Percentiles rank a stretch among this genome's conserved stretches.
Conservation (phyloP, 92 coral and sea anemone species). For the Zoanthus sansibaricus region DNA sequence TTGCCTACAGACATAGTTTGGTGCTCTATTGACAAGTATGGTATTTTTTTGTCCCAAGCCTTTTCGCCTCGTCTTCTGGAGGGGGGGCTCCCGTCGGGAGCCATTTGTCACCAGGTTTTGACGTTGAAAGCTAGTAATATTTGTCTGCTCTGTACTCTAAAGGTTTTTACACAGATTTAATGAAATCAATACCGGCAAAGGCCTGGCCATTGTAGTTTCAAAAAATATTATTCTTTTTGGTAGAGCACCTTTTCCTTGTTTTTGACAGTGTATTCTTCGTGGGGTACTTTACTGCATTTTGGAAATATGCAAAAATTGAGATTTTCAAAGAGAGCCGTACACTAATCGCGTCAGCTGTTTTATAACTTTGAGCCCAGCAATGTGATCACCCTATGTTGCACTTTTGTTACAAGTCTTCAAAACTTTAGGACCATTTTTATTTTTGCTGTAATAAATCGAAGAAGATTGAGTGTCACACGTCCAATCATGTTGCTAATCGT, state of each 20-base stretch:
- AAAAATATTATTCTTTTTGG: conserved; percentile 19
- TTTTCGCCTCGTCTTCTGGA: too few species aligned
- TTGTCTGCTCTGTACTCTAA: too few species aligned
- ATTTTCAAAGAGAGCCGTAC: conserved; percentile 23
- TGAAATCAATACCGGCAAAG: too few species aligned
- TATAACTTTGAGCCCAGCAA: conserved; percentile 36
- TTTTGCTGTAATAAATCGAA: conserved; percentile 35
- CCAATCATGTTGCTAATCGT: not conserved
- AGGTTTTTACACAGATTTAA: too few species aligned
- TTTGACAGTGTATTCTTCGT: conserved; percentile 32
- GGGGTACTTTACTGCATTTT: conserved; percentile 32
- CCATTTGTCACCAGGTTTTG: too few species aligned
- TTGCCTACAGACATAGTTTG: too few species aligned
- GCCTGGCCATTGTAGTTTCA: conserved; percentile 9
- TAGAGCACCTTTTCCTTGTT: conserved; percentile 27
- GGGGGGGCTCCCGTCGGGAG: too few species aligned
- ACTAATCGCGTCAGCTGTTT: conserved; percentile 36
- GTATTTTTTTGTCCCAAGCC: too few species aligned
- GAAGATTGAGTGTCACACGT: conserved; percentile 25
- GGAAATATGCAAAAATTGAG: conserved; percentile 34
- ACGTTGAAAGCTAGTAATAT: too few species aligned
- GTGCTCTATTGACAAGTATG: too few species aligned
- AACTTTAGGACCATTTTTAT: conserved; percentile 28
- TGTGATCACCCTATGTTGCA: conserved; percentile 24
- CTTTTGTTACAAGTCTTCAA: conserved; percentile 16